Base-by-base conservation (phyloP, 2,113 vertebrate species). In the Plectropomus leopardus region DNA sequence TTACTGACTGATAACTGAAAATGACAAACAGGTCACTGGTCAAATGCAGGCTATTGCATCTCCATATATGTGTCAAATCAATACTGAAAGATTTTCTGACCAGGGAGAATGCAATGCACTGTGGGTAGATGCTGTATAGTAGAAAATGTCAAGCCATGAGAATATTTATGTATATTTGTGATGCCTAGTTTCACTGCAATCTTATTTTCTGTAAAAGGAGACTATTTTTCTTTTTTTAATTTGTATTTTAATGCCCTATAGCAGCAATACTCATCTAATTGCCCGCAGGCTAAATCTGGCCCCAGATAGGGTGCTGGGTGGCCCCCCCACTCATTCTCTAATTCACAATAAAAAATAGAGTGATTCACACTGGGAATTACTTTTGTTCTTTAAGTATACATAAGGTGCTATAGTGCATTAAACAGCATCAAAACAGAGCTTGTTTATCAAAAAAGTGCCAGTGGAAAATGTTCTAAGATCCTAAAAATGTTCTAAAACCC, bases 31-130 rank as follows among this genome's bases (percentile, higher is more conserved):
- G 89, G 85, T 88, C 88, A 89, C 75, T 77, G 78, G 80, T 86
- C 83, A 88, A 82, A 91, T 88, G 79, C 73, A 60, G 78, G 83
- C 78, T 65, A 75, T 30, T 47, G 59, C 69, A 67, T 82, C 60
- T 72, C 61, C 65, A 23, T 80, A 78, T 85, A 78, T 86, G 84
- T 91, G 84, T 88, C 84, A 88, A 88, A 92, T 91, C 89, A 80
- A 89, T 92, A 79, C 1, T 78, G 45, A 79, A 75, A 80, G 51
- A 70, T 42, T 58, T 45, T 69, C 68, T 57, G 70, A 68, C 5
- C 24, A 47, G 57, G 44, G 66, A 57, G 16, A 24, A 36, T 53
- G 30, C 53, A 61, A 10, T 40, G 30, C 42, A 55, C 21, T 45
- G 34, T 57, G 71, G 45, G 60, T 24, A 54, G 30, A 66, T 3